Base-by-base conservation (phyloP, 1,140 invertebrate genomes). In the Mamestra configurata region DNA sequence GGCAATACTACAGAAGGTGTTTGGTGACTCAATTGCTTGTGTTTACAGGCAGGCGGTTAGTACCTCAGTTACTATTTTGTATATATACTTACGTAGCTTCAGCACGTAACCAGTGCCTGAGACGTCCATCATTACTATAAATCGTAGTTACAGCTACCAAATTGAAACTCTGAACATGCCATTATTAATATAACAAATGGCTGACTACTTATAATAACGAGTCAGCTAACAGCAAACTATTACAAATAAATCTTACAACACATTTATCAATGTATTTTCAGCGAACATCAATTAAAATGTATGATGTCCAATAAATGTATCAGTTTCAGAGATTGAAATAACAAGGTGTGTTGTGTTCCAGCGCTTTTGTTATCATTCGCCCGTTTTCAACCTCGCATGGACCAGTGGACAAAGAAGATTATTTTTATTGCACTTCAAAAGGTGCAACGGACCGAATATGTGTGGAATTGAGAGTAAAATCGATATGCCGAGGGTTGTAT, bases 381-480 rank as follows among this genome's bases (percentile, higher is more conserved):
- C 73, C 86, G 89, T 89, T 84, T 86, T 83, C 89, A 80, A 86
- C 83, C 88, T 82, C 79, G 68, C 77, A 85, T 87, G 87, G 87
- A 79, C 87, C 82, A 82, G 66, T 89, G 90, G 79, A 90, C 89
- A 93, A 91, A 91, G 92, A 89, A 90, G 89, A 93, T 93, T 93
- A 92, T 92, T 93, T 93, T 92, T 93, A 92, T 92, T 92, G 90
- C 91, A 91, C 87, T 88, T 85, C 87, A 82, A 92, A 93, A 92
- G 88, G 90, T 89, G 88, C 90, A 90, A 85, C 85, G 81, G 89
- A 85, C 88, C 86, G 90, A 88, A 88, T 88, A 89, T 87, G 86
- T 86, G 85, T 88, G 88, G 88, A 90, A 91, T 92, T 91, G 87
- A 88, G 87, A 88, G 86, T 80, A 88, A 85, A 92, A 86, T 90